Evolutionary conservation across 2,888 invertebrate species (phyloP), one percentile per base, ranked within the genome.

Genomic region (Temnothorax rugatulus): DNA sequence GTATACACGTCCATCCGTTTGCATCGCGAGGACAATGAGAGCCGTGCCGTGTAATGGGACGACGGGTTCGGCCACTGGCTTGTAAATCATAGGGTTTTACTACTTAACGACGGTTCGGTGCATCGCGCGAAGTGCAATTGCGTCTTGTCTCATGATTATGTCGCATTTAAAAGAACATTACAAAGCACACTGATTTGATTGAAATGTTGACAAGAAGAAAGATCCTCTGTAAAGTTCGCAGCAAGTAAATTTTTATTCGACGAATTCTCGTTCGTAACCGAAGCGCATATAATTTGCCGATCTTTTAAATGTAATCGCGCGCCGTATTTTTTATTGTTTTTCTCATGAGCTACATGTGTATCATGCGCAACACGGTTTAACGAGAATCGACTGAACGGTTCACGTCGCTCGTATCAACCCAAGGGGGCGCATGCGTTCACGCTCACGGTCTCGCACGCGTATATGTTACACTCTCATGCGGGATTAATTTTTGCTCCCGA

Each of bases 401-500:
- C 34, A 64, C 15, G 64, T 59, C 38, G 11, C 18, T 38, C 52
- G 21, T 73, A 50, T 68, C 73, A 63, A 44, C 29, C 59, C 15
- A 29, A 29, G 29, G 29, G 29, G 4, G 50, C 21, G 34, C 64
- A 44, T 41, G n/a, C 52, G n/a, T n/a, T n/a, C 29, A 34, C 34
- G 38, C 29, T 82, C 52, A 75, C 59, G 54, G 29, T 44, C 25
- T 68, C 71, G 44, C 79, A 29, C 29, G 64, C 63, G 69, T 63
- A 59, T 59, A 57, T 25, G 50, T 44, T 64, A 83, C 71, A 86
- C 52, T 84, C 52, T 84, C 85, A 86, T 84, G 84, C 66, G 71
- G 87, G 87, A 92, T 93, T 93, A 92, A 92, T 93, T 92, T 91
- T 90, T 86, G 89, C 86, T 87, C 87, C 79, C 85, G 88, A 74